Percentiles rank a stretch among this genome's conserved stretches.
Evolutionary conservation across 2,797 vertebrate genomes (phyloP).

Genomic region (Lepus oiostolus): DNA sequence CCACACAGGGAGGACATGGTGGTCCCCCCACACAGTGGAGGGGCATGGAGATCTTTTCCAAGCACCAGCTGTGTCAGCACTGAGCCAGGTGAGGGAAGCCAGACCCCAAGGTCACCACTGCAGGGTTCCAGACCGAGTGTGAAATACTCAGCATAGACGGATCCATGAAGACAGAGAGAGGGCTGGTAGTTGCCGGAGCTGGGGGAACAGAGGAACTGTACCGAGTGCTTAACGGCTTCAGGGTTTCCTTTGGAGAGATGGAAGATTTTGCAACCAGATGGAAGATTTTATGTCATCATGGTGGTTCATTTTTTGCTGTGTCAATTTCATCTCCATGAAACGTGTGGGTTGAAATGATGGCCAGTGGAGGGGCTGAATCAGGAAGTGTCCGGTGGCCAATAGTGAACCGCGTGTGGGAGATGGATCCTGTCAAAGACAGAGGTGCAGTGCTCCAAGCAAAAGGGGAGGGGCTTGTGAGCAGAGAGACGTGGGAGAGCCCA

Average conservation of each 20-base stretch:
- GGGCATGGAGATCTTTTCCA: no score
- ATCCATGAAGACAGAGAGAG: background rate
- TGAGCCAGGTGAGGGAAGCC: no score
- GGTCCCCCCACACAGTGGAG: no score
- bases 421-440: background rate
- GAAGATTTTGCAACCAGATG: background rate
- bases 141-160: background rate
- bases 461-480: background rate
- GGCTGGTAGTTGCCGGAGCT: background rate
- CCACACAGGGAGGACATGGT: no score
- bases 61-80: no score
- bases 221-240: no score
- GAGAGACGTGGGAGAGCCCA: background rate
- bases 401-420: no score
- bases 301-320: background rate
- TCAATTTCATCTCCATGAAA: background rate
- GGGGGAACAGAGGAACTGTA: background rate
- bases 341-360: background rate
- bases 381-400: background rate
- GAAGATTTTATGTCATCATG: no score
- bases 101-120: background rate
- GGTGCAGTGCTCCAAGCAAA: background rate
- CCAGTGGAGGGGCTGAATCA: background rate
- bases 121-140: background rate
- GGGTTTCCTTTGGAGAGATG: background rate